phyloP scores from a whole-genome alignment of 2,113 vertebrate genomes.

The Cygnus atratus region DNA sequence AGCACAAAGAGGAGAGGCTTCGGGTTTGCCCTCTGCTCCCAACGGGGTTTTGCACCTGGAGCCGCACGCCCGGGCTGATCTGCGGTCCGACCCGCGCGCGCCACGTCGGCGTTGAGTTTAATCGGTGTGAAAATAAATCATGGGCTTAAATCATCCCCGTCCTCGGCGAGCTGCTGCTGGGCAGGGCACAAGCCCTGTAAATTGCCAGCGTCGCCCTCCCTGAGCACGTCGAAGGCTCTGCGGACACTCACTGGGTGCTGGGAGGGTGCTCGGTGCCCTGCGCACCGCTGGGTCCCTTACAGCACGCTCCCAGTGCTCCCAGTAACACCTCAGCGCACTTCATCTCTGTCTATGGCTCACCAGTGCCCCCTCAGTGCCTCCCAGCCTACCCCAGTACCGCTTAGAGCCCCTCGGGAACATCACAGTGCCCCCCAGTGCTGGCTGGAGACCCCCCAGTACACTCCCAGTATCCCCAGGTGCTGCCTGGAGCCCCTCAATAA shows the following conservation, averaged over 20 bases:
- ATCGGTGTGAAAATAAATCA: not conserved
- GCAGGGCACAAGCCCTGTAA: not conserved
- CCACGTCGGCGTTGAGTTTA: fast-evolving
- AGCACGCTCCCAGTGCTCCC: too few species aligned
- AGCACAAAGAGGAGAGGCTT: not conserved
- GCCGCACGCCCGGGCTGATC: too few species aligned
- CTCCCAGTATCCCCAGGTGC: too few species aligned
- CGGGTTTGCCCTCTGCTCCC: not conserved
- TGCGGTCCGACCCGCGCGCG: fast-evolving
- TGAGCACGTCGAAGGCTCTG: not conserved
- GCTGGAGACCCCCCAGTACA: too few species aligned
- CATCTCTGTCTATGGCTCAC: not conserved
- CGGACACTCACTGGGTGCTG: too few species aligned
- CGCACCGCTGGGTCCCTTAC: too few species aligned
- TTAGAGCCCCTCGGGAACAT: too few species aligned
- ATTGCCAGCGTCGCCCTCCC: not conserved
- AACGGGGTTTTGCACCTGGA: fast-evolving
- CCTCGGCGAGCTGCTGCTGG: not conserved
- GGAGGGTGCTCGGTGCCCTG: too few species aligned
- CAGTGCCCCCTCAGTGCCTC: not conserved
- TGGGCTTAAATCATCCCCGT: fast-evolving
- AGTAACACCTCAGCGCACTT: too few species aligned
- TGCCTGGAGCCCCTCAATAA: too few species aligned
- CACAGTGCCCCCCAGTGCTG: too few species aligned
- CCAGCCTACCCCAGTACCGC: too few species aligned